Base-by-base conservation (phyloP, 1,140 invertebrate genomes). In the Asobara japonica region DNA sequence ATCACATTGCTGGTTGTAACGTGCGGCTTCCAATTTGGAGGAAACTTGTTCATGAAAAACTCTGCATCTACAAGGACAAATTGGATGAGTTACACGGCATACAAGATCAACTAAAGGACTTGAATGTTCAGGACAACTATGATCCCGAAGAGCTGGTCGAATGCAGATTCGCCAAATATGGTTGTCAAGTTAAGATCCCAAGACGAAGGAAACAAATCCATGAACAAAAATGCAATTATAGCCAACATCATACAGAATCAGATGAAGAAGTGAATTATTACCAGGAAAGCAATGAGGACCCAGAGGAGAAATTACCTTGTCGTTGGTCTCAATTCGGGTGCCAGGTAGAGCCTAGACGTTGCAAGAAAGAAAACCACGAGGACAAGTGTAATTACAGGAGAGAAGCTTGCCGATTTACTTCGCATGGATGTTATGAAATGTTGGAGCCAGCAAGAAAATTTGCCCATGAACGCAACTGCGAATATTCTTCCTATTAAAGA, bases 181-280 rank as follows among this genome's bases (percentile, higher is more conserved):
- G 84, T 11, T 86, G 84, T 38, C 80, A 73, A 70, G 83, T 84
- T 0, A 80, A 65, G 25, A 80, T 84, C 79, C 78, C 76, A 0
- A 61, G 72, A 8, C 67, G 76, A 6, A 64, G 78, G 5, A 84
- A 81, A n/a, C 6, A 16, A 2, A 62, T 41, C 0, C 85, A 86
- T 41, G 81, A 86, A 48, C 29, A 73, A 16, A 84, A 84, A 22
- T 86, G 85, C 62, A 83, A 82, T 41, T 81, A 84, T 20, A 38
- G 6, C 0, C 74, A 65, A 13, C 64, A 78, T 64, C 22, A 75
- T 5, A 16, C 69, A 3, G 66, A 72, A n/a, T 74, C 70, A 30
- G 31, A 72, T 4, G 60, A 74, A 8, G n/a, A 10, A 8, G 60
- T 30, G 36, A 30, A 31, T 31, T 7, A 51, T 51, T n/a, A 38